Percentiles rank a stretch among this genome's conserved stretches.
Conservation (phyloP, 2,888 invertebrate genomes). For the Chaetogeoica ovagalla region DNA sequence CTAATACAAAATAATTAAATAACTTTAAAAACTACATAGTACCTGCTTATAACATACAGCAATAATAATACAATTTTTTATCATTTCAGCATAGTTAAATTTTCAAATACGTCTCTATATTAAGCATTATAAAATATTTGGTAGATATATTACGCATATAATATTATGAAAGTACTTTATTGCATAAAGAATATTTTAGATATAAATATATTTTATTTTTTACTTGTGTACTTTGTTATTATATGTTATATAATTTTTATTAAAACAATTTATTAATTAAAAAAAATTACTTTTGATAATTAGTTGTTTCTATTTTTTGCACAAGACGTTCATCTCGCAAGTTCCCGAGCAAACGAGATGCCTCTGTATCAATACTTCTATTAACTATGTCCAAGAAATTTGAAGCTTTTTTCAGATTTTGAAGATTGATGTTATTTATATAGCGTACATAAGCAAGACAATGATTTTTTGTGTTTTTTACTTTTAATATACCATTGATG, state of each 20-base stretch:
- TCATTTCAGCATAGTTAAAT: not conserved
- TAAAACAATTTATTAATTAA: not conserved
- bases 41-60: not conserved
- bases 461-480: conserved; percentile 92
- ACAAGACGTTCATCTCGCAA: conserved; percentile 88
- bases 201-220: too few relatives aligned
- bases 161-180: too few relatives aligned
- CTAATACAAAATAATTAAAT: conserved; percentile 61
- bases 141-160: too few relatives aligned
- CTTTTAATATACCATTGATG: conserved; percentile 90
- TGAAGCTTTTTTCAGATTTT: conserved; percentile 90
- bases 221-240: not conserved
- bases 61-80: not conserved
- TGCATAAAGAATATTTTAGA: too few relatives aligned
- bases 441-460: conserved; percentile 92
- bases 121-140: too few relatives aligned
- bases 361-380: conserved; percentile 89
- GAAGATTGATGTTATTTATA: conserved; percentile 95
- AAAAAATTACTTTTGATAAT: conserved; percentile 75
- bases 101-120: too few relatives aligned
- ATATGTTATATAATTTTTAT: not conserved
- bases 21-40: not conserved
- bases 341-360: conserved; percentile 83
- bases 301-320: conserved; percentile 83
- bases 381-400: conserved; percentile 94